Evolutionary conservation across 2,113 vertebrate genomes (phyloP).

Genomic region (Diglossa brunneiventris): DNA sequence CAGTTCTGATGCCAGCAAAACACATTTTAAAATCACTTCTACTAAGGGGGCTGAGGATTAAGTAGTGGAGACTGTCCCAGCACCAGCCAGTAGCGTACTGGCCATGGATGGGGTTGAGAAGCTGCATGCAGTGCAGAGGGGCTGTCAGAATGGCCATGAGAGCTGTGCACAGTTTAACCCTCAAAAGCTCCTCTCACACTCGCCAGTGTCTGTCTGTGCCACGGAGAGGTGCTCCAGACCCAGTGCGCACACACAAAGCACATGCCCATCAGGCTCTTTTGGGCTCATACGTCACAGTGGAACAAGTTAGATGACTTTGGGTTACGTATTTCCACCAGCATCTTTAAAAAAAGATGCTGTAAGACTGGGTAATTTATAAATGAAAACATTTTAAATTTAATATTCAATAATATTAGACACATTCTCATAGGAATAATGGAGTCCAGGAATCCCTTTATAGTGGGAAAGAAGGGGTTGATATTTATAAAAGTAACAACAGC

Average conservation of each 20-base stretch:
- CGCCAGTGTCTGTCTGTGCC: background rate
- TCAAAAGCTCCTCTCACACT: background rate
- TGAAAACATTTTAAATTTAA: background rate
- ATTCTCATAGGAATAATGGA: background rate
- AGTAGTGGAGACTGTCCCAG: background rate
- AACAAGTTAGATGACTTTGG: background rate
- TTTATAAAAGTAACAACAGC: background rate
- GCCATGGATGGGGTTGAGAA: background rate
- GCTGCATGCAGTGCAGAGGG: background rate
- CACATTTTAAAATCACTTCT: background rate
- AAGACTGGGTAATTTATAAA: background rate
- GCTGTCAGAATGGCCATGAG: background rate
- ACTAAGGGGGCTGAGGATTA: background rate
- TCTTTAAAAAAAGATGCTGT: background rate
- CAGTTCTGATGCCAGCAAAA: background rate
- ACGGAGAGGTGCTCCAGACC: background rate
- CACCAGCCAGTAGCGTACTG: background rate
- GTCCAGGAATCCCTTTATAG: background rate
- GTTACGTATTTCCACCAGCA: background rate
- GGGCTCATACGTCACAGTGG: background rate
- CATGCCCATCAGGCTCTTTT: background rate
- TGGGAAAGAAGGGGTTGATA: background rate
- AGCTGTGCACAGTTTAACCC: background rate
- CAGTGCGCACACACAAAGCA: background rate
- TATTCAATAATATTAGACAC: background rate